Evolutionary conservation across 2,113 vertebrate species (phyloP).

Genomic region (Brienomyrus longianalis): DNA sequence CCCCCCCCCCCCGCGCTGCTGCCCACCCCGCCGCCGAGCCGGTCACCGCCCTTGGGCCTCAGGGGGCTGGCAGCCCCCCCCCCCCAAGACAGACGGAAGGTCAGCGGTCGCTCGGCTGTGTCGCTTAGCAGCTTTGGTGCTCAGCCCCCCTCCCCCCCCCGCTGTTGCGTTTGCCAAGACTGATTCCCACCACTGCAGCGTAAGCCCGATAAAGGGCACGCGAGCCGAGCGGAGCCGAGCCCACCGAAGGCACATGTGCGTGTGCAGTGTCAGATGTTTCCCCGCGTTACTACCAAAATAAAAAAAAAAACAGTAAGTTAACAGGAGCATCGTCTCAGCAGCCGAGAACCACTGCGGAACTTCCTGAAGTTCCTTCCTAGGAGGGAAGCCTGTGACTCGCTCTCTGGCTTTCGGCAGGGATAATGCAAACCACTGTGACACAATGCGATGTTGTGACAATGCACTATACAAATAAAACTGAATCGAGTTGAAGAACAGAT

Average conservation of each 20-base stretch:
- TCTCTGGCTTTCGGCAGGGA: background rate
- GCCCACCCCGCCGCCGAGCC: constrained; percentile 35
- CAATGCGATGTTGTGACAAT: background rate
- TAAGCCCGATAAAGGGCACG: no score
- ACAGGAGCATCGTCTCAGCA: background rate
- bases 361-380: background rate
- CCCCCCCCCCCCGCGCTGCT: no score
- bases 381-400: background rate
- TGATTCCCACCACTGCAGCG: background rate
- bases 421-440: background rate
- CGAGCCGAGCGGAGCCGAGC: background rate
- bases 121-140: background rate
- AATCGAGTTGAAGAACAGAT: background rate
- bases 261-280: background rate
- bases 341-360: background rate
- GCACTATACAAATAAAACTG: background rate
- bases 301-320: background rate
- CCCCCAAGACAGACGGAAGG: constrained; percentile 5
- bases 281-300: background rate
- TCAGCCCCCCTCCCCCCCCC: background rate
- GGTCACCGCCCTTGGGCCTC: constrained; percentile 45
- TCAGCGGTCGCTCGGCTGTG: constrained; percentile 9
- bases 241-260: background rate
- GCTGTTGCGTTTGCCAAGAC: background rate
- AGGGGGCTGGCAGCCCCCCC: background rate